Percentiles rank a stretch among this genome's conserved stretches.
Evolutionary conservation across 1,140 invertebrate genomes (phyloP).

Genomic region (Heliconius nattereri): DNA sequence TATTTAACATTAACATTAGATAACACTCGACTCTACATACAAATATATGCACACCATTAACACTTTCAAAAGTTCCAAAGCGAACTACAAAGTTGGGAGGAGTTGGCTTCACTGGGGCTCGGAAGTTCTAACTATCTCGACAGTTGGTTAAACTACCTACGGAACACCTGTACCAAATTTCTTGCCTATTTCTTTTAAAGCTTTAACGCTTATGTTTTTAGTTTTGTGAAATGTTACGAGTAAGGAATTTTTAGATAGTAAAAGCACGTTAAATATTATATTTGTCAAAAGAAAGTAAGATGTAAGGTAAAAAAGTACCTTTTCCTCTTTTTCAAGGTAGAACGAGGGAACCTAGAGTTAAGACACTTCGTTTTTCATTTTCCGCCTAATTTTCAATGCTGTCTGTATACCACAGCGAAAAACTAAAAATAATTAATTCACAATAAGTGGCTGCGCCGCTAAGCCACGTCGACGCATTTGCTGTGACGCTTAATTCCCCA

Average conservation of each 20-base stretch:
- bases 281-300: too few species aligned
- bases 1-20: not conserved
- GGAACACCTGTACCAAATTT: conserved; percentile 4
- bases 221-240: not conserved
- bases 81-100: conserved; percentile 3
- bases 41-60: conserved; percentile 2
- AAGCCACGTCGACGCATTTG: too few species aligned
- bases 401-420: too few species aligned
- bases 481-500: too few species aligned
- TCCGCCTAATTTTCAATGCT: not conserved
- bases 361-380: not conserved
- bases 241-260: not conserved
- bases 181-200: not conserved
- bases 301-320: too few species aligned
- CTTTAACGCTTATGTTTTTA: not conserved
- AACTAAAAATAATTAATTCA: too few species aligned
- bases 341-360: not conserved
- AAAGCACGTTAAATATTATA: too few species aligned
- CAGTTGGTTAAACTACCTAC: conserved; percentile 10
- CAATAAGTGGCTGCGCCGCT: too few species aligned
- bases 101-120: not conserved
- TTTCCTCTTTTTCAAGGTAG: too few species aligned
- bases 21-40: not conserved
- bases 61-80: not conserved
- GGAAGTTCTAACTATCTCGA: conserved; percentile 8